Evolutionary conservation across 2,113 vertebrate genomes (phyloP).

Genomic region (Salvator merianae): DNA sequence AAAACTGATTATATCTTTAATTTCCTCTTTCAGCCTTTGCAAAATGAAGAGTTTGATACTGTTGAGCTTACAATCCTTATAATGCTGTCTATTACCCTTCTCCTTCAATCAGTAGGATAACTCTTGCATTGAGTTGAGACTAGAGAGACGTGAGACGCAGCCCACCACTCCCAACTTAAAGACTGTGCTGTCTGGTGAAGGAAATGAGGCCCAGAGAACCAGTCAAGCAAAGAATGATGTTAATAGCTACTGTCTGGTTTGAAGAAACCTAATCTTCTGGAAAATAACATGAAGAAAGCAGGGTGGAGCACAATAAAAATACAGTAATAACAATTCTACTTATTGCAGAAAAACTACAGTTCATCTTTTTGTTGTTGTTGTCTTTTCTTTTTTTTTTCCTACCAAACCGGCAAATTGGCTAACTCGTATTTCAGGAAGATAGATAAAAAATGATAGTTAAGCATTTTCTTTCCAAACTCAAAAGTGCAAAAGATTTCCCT

Average conservation of each 20-base stretch:
- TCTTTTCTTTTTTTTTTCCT: no score
- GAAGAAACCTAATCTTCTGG: neutral
- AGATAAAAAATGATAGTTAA: neutral
- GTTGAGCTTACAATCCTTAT: neutral
- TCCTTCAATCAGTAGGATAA: neutral
- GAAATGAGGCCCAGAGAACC: neutral
- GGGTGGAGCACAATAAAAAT: accelerated
- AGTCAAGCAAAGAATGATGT: neutral
- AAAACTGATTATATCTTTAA: no score
- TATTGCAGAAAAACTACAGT: accelerated
- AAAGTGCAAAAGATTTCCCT: neutral
- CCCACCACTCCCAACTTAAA: neutral
- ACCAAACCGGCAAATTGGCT: neutral
- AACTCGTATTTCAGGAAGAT: neutral
- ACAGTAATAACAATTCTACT: neutral
- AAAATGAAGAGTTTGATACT: neutral
- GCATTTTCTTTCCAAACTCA: neutral
- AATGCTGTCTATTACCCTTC: neutral
- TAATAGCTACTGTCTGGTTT: constrained; percentile 15
- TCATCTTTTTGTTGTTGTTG: neutral
- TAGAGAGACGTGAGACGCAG: neutral
- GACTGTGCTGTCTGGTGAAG: accelerated
- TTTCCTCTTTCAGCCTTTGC: neutral
- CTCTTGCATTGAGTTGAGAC: constrained; percentile 13
- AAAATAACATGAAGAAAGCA: neutral